Evolutionary conservation across 2,797 vertebrate genomes (phyloP), one percentile per base, ranked within the genome.

Genomic region (Sternarchorhynchus goeldii): DNA sequence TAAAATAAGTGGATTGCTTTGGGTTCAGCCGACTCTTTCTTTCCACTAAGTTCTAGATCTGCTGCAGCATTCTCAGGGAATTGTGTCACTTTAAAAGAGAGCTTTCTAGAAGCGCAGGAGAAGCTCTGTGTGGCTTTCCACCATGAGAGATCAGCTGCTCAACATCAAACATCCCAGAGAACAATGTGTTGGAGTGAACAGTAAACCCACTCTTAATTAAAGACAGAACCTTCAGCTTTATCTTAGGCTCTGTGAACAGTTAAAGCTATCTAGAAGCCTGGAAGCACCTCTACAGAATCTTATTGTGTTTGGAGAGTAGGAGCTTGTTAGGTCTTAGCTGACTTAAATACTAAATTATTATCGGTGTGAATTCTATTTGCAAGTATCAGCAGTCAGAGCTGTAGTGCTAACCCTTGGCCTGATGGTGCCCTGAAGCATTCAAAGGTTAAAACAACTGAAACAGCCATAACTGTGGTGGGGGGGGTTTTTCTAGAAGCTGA

Each of bases 61-160:
- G 63, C 14, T n/a, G 63, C 34, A 1, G 34, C 10, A n/a, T 3
- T 3, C 17, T 18, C 62, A 3, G 60, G 31, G 60, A 63, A 31
- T 17, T 18, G 21, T 29, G 5, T 18, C 25, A 64, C 62, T 36
- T 36, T 64, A 36, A 64, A 64, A 64, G 17, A 39, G 34, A 64
- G 25, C 20, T 65, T 16, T 65, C 39, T 34, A 65, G 18, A 20
- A 36, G 64, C 64, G 14, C 16, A 16, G 17, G 36, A 65, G 18
- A 45, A 32, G 39, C 36, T 41, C 21, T 45, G n/a, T 20, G 36
- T 25, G 63, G 36, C 64, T 25, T 45, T 45, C 36, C 36, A 45
- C 64, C 14, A 67, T 12, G 20, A 64, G 32, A 36, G 62, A 65
- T 65, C 63, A 65, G 63, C 20, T 65, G n/a, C 36, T 67, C 36